A percentile compares a stretch with the other conserved stretches of the same genome.
Conservation (phyloP, 2,797 vertebrate species). For the Lates japonicus region DNA sequence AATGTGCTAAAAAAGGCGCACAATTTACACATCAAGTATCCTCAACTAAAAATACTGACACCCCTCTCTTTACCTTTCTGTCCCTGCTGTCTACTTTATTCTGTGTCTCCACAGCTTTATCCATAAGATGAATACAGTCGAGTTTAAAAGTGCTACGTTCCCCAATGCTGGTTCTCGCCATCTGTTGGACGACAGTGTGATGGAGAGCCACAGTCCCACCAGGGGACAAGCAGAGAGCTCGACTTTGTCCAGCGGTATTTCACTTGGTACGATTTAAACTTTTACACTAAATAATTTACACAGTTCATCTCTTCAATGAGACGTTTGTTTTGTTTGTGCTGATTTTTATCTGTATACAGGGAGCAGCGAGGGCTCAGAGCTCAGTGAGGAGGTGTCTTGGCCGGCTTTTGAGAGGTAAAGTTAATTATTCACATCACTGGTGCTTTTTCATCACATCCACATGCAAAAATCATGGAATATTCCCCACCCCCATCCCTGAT, state of each 20-base stretch:
- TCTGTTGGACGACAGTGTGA: constrained; percentile 96
- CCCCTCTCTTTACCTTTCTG: background rate
- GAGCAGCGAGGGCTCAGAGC: constrained; percentile 98
- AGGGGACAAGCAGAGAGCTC: constrained; percentile 96
- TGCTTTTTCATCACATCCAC: constrained; percentile 40
- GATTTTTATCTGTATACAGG: constrained; percentile 81
- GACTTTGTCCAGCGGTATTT: constrained; percentile 97
- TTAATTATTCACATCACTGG: constrained; percentile 25
- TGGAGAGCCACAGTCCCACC: constrained; percentile 95
- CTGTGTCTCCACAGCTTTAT: constrained; percentile 89
- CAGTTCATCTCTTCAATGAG: background rate
- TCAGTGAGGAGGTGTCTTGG: constrained; percentile 98
- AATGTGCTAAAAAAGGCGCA: background rate
- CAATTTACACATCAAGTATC: background rate
- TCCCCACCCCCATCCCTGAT: constrained; percentile 14
- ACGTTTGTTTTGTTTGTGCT: background rate
- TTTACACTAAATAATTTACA: background rate
- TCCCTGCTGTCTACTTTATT: constrained; percentile 8
- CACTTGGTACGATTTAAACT: constrained; percentile 87
- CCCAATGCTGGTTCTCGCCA: constrained; percentile 97
- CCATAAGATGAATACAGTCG: constrained; percentile 96
- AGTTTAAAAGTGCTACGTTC: constrained; percentile 98
- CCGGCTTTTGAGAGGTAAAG: constrained; percentile 98
- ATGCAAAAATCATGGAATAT: constrained; percentile 36
- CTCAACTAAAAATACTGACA: background rate